Conservation (phyloP, 2,797 vertebrate species). For the Phalloptychus januarius region DNA sequence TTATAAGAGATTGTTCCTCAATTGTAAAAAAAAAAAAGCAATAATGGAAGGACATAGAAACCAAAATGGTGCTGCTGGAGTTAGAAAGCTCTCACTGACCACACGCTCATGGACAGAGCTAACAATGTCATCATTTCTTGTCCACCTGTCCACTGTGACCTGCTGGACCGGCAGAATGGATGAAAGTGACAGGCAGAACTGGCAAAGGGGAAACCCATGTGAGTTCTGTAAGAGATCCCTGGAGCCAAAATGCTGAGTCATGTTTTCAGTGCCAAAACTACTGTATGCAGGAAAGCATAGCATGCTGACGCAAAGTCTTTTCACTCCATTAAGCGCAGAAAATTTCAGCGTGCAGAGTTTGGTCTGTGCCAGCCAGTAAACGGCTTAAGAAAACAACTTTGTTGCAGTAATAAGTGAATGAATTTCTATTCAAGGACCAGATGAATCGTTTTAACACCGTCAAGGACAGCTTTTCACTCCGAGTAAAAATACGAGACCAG, state of each 20-base stretch:
- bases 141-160: not conserved
- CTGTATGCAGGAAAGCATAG: not conserved
- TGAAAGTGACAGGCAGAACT: not conserved
- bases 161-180: not conserved
- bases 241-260: not conserved
- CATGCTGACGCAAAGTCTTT: slow-evolving; percentile 2
- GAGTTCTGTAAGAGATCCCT: not conserved
- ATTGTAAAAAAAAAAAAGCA: not conserved
- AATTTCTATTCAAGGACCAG: not conserved
- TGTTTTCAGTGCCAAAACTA: not conserved
- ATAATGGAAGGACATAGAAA: not conserved
- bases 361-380: slow-evolving; percentile 1
- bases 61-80: not conserved
- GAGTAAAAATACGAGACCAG: slow-evolving; percentile 13
- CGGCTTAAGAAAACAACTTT: slow-evolving; percentile 1
- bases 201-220: not conserved
- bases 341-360: not conserved
- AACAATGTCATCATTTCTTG: not conserved
- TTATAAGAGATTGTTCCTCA: not conserved
- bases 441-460: not conserved
- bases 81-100: not conserved
- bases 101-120: not conserved
- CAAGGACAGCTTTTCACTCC: slow-evolving; percentile 25
- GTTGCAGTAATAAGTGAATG: not conserved
- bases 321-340: not conserved